Evolutionary conservation across 1,140 invertebrate genomes (phyloP), one percentile per base, ranked within the genome.

Genomic region (Procambarus virginalis): DNA sequence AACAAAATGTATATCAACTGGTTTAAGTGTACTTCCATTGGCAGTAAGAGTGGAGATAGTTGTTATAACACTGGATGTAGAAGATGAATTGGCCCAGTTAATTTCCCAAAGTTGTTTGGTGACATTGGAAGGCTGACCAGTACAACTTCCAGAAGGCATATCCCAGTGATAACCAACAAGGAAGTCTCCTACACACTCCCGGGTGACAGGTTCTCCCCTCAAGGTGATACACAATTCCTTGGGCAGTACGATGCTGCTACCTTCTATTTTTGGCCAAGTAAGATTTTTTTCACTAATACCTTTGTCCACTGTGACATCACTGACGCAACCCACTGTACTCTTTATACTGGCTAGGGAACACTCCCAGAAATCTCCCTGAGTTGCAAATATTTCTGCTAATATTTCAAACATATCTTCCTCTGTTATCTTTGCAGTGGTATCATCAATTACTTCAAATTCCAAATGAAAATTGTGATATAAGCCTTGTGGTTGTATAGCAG

Each of bases 1-100:
- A 48, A 89, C 83, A 64, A 86, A 90, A 64, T 91, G 87, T 17
- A 91, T 75, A 60, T 91, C 91, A 4, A 73, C 84, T 6, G 91
- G 22, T 17, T 68, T 75, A 64, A 91, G 87, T 10, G 17, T 17
- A 20, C 49, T 34, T 1, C 79, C 84, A 34, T 91, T 45, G n/a
- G n/a, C 17, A 34, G 87, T 91, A 6, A 89, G 75, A 17, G 8
- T 60, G 17, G 87, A 84, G 46, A 73, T 17, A 20, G 68, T 73
- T 8, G 68, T 34, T 34, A 73, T 34, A 58, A 14, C 22, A 34
- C 22, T 22, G 14, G 46, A 22, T 20, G 77, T 45, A 46, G 22
- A 60, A 58, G 49, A 46, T 6, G 2, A 48, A 17, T 75, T 76
- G 78, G 58, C 49, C 48, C 45, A 17, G 45, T 58, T 84, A 22